phyloP scores from a whole-genome alignment of 2,888 invertebrate species.

The Scaptomyza tumidula region DNA sequence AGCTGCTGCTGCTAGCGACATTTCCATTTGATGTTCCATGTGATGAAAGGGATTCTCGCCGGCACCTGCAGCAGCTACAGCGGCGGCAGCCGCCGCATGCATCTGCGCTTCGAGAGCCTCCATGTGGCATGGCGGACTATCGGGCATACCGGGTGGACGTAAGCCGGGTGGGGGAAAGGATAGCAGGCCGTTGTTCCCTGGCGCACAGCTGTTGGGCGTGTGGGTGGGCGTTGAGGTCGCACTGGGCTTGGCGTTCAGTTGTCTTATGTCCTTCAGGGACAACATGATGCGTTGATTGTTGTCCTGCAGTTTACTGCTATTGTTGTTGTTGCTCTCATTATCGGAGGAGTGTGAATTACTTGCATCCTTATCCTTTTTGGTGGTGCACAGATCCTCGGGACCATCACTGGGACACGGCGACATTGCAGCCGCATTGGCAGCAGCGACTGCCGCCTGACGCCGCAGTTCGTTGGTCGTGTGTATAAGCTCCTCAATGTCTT shows the following conservation, averaged over 20 bases:
- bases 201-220: slow-evolving; percentile 58
- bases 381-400: slow-evolving; percentile 84
- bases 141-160: slow-evolving; percentile 69
- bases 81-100: slow-evolving; percentile 83
- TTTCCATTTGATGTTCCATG: slow-evolving; percentile 85
- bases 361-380: slow-evolving; percentile 74
- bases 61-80: slow-evolving; percentile 78
- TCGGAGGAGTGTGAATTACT: slow-evolving; percentile 50
- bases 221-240: slow-evolving; percentile 72
- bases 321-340: slow-evolving; percentile 80
- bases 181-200: slow-evolving; percentile 62
- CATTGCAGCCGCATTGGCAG: slow-evolving; percentile 74
- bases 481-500: slow-evolving; percentile 82
- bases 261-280: slow-evolving; percentile 84
- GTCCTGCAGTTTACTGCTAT: slow-evolving; percentile 81
- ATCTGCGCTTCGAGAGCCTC: slow-evolving; percentile 83
- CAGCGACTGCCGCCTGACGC: slow-evolving; percentile 76
- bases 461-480: slow-evolving; percentile 79
- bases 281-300: slow-evolving; percentile 84
- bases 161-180: slow-evolving; percentile 78
- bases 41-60: slow-evolving; percentile 83
- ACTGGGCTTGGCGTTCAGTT: slow-evolving; percentile 83
- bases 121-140: slow-evolving; percentile 82
- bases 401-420: slow-evolving; percentile 79
- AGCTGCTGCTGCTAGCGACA: slow-evolving; percentile 84